These are phyloP conservation scores for Lycia hirtaria DNA, from an alignment of 2,888 invertebrate genomes.

Conservation along the genomic window DNA sequence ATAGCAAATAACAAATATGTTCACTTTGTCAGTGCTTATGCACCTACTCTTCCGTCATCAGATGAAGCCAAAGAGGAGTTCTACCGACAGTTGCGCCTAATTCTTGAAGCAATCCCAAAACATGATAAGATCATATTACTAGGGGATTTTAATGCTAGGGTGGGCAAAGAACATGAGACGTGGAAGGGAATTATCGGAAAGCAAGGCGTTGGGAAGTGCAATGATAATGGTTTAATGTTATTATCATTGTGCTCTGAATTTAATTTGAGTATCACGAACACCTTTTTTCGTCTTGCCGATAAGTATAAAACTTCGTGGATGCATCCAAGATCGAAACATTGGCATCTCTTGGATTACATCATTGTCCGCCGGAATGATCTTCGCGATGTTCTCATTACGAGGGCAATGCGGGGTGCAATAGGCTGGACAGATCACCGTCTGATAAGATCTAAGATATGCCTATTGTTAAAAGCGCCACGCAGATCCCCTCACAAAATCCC, in stretches of 20 bases:
- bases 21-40: background rate
- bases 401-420: slow-evolving; percentile 1
- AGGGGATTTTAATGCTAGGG: too few species aligned
- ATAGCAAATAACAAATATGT: background rate
- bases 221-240: too few species aligned
- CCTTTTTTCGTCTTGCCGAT: too few species aligned
- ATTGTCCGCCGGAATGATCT: slow-evolving; percentile 22
- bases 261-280: too few species aligned
- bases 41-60: background rate
- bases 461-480: background rate
- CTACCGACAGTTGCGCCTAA: too few species aligned
- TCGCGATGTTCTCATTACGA: too few species aligned
- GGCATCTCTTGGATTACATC: slow-evolving; percentile 37
- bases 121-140: too few species aligned
- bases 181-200: too few species aligned
- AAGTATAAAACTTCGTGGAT: slow-evolving; percentile 42
- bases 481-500: background rate
- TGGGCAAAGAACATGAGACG: too few species aligned
- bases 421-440: background rate
- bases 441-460: background rate
- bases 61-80: background rate
- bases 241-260: too few species aligned
- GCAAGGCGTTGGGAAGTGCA: too few species aligned
- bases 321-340: slow-evolving; percentile 42
- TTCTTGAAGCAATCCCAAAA: too few species aligned